phyloP scores from a whole-genome alignment of 2,113 vertebrate species.

The Leucopsar rothschildi region DNA sequence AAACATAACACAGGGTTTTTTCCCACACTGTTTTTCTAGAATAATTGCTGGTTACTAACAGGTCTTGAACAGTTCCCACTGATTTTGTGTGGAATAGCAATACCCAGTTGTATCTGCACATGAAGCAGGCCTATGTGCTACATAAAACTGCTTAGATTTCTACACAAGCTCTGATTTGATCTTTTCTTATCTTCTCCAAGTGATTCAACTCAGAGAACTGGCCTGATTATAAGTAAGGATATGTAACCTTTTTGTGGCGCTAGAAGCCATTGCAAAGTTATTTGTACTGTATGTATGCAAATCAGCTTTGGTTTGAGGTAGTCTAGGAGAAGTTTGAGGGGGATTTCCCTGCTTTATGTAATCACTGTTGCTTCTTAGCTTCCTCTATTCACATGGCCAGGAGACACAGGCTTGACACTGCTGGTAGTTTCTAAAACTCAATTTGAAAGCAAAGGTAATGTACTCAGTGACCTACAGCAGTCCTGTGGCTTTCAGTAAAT shows the following conservation, averaged over 20 bases:
- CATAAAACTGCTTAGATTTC: background rate
- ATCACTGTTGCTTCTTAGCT: conserved; percentile 2
- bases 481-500: background rate
- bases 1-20: background rate
- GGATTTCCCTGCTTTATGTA: conserved; percentile 53
- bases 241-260: background rate
- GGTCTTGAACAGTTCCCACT: background rate
- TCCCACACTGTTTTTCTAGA: background rate
- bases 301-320: conserved; percentile 1
- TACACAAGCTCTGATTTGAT: background rate
- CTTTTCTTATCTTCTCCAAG: background rate
- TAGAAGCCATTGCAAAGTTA: background rate
- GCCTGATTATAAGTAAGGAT: background rate
- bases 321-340: background rate
- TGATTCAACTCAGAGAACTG: background rate
- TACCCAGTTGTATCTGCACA: background rate
- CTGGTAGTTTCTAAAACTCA: conserved; percentile 36
- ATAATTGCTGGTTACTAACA: background rate
- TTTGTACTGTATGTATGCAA: background rate
- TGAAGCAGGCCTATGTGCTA: background rate
- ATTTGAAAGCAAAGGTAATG: background rate
- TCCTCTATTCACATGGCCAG: conserved; percentile 11
- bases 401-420: background rate
- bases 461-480: background rate
- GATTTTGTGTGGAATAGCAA: background rate